phyloP scores from a whole-genome alignment of 2,888 invertebrate species.

The Atrina japonica region DNA sequence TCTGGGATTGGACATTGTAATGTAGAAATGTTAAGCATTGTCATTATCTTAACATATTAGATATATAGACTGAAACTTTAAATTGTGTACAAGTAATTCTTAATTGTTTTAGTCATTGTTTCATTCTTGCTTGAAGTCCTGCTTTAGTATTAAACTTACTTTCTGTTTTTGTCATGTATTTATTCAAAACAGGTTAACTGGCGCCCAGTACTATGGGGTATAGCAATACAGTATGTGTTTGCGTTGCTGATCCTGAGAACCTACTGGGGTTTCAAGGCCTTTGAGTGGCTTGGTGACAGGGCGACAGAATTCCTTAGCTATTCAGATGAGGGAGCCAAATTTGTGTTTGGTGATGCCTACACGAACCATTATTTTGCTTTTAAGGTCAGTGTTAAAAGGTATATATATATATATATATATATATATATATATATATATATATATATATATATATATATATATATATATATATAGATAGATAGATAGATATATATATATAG shows the following conservation, averaged over 20 bases:
- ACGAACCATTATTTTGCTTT: constrained; percentile 89
- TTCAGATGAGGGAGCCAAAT: constrained; percentile 89
- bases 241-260: constrained; percentile 77
- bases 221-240: constrained; percentile 91
- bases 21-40: too few relatives aligned
- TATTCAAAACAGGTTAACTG: constrained; percentile 81
- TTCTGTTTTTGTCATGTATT: too few relatives aligned
- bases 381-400: constrained; percentile 83
- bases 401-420: not conserved
- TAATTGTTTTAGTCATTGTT: too few relatives aligned
- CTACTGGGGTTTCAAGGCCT: constrained; percentile 83
- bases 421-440: not conserved
- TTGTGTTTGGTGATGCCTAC: constrained; percentile 87
- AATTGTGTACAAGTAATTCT: too few relatives aligned
- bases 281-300: constrained; percentile 87
- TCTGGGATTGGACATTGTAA: too few relatives aligned
- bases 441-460: not conserved
- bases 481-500: too few relatives aligned
- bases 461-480: too few relatives aligned
- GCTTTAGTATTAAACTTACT: too few relatives aligned
- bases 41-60: too few relatives aligned
- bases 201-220: constrained; percentile 90
- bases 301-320: constrained; percentile 90
- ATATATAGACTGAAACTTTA: too few relatives aligned
- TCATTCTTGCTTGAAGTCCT: too few relatives aligned